These are phyloP conservation scores for Paramormyrops hopkinsi DNA, from an alignment of 2,797 vertebrate species.

Conservation along the genomic window DNA sequence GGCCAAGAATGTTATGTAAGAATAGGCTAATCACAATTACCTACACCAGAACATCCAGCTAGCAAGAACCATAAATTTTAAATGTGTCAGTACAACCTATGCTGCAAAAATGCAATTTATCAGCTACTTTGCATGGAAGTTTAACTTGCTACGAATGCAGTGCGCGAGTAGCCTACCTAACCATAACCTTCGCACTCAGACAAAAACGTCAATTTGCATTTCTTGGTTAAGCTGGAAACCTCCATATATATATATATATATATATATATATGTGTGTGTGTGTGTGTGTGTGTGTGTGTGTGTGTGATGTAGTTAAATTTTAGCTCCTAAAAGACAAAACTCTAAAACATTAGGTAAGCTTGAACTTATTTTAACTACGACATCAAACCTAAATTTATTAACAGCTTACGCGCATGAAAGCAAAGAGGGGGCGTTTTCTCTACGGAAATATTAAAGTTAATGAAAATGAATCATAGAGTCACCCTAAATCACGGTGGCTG, in stretches of 20 bases:
- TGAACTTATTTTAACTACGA: background rate
- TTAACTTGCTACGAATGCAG: background rate
- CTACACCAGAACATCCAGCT: background rate
- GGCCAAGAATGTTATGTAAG: background rate
- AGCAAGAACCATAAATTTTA: background rate
- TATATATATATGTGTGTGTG: no score
- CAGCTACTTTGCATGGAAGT: background rate
- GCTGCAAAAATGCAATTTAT: background rate
- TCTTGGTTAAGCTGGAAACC: background rate
- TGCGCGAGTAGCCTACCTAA: background rate
- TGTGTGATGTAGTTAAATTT: background rate
- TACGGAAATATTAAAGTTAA: background rate
- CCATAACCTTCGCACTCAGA: background rate
- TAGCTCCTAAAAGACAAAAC: background rate
- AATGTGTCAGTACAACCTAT: background rate
- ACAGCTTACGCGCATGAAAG: background rate
- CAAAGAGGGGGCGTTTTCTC: background rate
- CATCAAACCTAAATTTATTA: background rate
- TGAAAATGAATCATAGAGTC: background rate
- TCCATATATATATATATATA: no score
- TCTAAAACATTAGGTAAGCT: background rate
- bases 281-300: no score
- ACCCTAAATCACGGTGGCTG: background rate
- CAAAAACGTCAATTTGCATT: background rate
- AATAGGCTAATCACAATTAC: background rate